phyloP scores from a whole-genome alignment of 92 coral and sea anemone species.

The Porites cylindrica region DNA sequence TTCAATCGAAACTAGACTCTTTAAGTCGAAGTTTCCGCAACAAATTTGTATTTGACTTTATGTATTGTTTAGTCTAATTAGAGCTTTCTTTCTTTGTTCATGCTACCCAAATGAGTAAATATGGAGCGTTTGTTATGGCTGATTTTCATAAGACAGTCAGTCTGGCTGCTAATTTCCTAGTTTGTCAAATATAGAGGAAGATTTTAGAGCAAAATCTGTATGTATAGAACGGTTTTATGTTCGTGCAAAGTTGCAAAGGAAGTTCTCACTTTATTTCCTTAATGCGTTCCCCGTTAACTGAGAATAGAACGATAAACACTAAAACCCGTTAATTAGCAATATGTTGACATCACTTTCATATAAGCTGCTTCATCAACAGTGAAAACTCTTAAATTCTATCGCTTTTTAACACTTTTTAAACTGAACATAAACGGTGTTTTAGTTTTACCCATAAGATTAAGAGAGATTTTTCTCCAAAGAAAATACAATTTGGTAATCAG shows the following conservation, averaged over 20 bases:
- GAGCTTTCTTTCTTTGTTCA: conserved; percentile 1
- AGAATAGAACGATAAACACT: neutral
- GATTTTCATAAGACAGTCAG: neutral
- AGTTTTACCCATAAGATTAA: neutral
- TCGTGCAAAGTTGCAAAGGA: neutral
- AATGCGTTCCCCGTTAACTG: neutral
- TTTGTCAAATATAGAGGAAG: neutral
- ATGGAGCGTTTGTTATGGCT: neutral
- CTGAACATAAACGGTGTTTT: neutral
- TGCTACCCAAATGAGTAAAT: neutral
- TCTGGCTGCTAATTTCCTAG: neutral
- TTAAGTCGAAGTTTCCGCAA: neutral
- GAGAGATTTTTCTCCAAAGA: neutral
- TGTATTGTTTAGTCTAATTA: neutral
- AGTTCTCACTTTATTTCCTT: neutral
- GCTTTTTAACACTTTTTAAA: neutral
- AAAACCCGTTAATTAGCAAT: neutral
- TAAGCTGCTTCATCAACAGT: neutral
- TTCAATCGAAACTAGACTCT: neutral
- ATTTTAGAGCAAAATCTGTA: neutral
- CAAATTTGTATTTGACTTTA: neutral
- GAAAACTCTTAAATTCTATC: neutral
- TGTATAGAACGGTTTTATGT: neutral
- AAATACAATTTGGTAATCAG: neutral
- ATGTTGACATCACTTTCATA: neutral